Conservation (phyloP, 2,113 vertebrate genomes). For the Semnornis frantzii region DNA sequence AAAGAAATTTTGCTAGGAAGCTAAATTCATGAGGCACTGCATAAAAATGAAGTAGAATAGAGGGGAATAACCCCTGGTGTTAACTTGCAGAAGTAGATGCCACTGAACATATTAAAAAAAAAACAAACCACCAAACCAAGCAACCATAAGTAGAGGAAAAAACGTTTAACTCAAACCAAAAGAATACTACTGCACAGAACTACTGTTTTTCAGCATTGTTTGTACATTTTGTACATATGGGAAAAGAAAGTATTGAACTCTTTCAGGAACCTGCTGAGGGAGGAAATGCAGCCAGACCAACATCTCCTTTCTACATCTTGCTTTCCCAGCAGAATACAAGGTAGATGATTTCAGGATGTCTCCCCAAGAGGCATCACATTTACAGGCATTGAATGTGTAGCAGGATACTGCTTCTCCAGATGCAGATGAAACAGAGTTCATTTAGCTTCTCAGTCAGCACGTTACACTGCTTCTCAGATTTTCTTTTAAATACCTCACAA, state of each 20-base stretch:
- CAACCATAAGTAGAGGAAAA: background rate
- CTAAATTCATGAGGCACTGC: background rate
- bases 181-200: background rate
- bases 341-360: background rate
- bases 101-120: background rate
- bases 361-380: fast-evolving
- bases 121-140: background rate
- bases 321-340: background rate
- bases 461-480: background rate
- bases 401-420: background rate
- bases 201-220: background rate
- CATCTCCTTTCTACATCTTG: background rate
- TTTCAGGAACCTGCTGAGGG: background rate
- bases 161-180: background rate
- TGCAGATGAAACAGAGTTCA: background rate
- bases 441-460: background rate
- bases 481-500: background rate
- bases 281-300: background rate
- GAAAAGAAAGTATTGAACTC: conserved; percentile 1
- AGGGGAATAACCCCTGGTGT: background rate
- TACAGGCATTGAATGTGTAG: background rate
- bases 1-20: background rate
- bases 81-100: background rate
- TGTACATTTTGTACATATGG: background rate
- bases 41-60: background rate